Evolutionary conservation across 2,113 vertebrate genomes (phyloP).

Genomic region (Forbesichthys papilliferus): DNA sequence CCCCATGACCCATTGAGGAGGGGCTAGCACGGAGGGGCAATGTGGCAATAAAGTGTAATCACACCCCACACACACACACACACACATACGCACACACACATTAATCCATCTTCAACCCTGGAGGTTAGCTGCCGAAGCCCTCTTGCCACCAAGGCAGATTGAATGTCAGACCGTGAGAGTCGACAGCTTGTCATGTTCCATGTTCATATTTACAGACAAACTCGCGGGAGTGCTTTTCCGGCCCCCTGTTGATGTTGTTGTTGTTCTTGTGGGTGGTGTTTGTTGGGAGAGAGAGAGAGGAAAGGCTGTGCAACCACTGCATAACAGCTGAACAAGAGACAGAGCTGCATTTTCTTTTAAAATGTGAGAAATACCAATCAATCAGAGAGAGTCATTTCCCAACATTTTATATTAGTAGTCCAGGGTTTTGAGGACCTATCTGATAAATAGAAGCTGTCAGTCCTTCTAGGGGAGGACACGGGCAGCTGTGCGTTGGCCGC

Average conservation of each 20-base stretch:
- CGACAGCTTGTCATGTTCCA: constrained; percentile 65
- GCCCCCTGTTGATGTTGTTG: constrained; percentile 17
- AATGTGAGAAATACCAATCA: too few relatives aligned
- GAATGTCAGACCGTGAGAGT: constrained; percentile 59
- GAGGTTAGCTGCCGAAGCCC: constrained; percentile 53
- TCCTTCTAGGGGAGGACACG: too few relatives aligned
- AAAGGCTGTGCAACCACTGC: too few relatives aligned
- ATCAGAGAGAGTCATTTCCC: too few relatives aligned
- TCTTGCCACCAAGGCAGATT: constrained; percentile 48
- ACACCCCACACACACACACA: constrained; percentile 8
- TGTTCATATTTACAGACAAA: constrained; percentile 57
- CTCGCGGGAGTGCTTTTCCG: constrained; percentile 42
- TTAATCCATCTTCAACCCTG: constrained; percentile 53
- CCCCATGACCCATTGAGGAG: constrained; percentile 63
- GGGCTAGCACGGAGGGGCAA: constrained; percentile 21
- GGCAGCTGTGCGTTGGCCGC: too few relatives aligned
- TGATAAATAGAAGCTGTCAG: too few relatives aligned
- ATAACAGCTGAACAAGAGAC: too few relatives aligned
- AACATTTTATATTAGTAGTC: too few relatives aligned
- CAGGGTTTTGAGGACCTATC: too few relatives aligned
- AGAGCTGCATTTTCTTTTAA: too few relatives aligned
- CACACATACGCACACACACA: constrained; percentile 13
- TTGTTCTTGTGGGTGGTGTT: too few relatives aligned
- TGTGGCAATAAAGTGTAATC: constrained; percentile 47
- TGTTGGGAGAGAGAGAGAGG: too few relatives aligned